phyloP scores from a whole-genome alignment of 92 coral and sea anemone genomes.

The Zoanthus gigantus region DNA sequence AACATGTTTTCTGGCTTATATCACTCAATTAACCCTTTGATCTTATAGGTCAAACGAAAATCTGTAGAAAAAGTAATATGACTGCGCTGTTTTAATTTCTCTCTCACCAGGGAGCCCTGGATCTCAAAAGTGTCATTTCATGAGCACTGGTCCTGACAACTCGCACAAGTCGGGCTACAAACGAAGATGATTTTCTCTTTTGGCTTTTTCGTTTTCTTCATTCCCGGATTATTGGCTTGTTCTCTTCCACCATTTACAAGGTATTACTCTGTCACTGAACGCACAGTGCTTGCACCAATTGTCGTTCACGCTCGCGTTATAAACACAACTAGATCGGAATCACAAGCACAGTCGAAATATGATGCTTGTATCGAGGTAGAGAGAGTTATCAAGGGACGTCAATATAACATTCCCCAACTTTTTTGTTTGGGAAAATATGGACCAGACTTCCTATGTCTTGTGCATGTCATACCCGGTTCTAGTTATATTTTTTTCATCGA shows the following conservation, averaged over 20 bases:
- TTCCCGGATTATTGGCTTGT: conserved; percentile 56
- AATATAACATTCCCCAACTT: conserved; percentile 52
- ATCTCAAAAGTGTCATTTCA: not conserved
- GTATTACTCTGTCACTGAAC: conserved; percentile 66
- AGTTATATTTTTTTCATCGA: conserved; percentile 82
- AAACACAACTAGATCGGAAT: conserved; percentile 62
- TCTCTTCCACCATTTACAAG: conserved; percentile 62
- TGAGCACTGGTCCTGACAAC: not conserved
- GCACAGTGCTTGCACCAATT: conserved; percentile 83
- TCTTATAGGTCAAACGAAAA: no score
- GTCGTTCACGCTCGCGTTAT: conserved; percentile 82
- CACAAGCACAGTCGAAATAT: conserved; percentile 43
- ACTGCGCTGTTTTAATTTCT: not conserved
- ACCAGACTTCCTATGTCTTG: conserved; percentile 72
- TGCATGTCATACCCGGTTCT: conserved; percentile 61
- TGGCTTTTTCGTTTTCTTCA: not conserved
- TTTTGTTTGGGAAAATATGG: conserved; percentile 87
- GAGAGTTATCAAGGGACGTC: conserved; percentile 69
- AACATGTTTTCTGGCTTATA: no score
- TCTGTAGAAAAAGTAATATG: no score
- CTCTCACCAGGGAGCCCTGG: conserved; percentile 29
- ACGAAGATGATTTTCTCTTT: not conserved
- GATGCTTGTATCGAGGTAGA: conserved; percentile 75
- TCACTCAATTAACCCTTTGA: no score
- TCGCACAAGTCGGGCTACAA: not conserved